Base-by-base conservation (phyloP, 2,888 invertebrate species). In the Choristoneura rosaceana region DNA sequence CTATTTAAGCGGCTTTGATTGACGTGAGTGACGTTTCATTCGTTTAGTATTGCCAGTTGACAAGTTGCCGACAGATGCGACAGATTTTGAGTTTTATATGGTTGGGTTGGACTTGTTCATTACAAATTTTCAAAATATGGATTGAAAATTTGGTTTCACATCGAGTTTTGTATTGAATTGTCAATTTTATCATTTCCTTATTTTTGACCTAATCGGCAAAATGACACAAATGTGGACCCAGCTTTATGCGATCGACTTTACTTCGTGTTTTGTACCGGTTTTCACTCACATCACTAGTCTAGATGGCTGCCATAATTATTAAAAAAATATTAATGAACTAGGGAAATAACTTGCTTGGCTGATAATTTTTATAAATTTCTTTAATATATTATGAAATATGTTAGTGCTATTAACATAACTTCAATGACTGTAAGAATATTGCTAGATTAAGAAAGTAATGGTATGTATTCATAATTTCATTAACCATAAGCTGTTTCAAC, bases 371-470 rank as follows among this genome's bases (percentile, higher is more conserved):
- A 81, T 68, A 76, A 83, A 77, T 79, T 77, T 77, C 82, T 81
- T 81, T 83, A 79, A 83, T 81, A 80, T 78, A 79, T 73, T 82
- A 78, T 78, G 77, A 75, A 75, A 74, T 70, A 76, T 80, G 79
- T 75, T 68, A 67, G 73, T 77, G 63, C 71, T 74, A 74, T 73
- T 79, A 76, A 68, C 67, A 71, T 60, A 75, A 75, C 74, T 74
- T 69, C 66, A 77, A 71, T 80, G 80, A 78, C 83, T 82, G 74
- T 75, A 76, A 65, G 76, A 76, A 71, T 77, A 77, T 69, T 77
- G 74, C 69, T 77, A 78, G 70, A 79, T 77, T 75, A 70, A 78
- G 77, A 86, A 84, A 87, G 87, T 89, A 83, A 89, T 90, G 88
- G 89, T 90, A 87, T 82, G 89, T 85, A 78, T 74, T 78, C 74